phyloP scores from a whole-genome alignment of 2,113 vertebrate genomes.

The Osmerus mordax region DNA sequence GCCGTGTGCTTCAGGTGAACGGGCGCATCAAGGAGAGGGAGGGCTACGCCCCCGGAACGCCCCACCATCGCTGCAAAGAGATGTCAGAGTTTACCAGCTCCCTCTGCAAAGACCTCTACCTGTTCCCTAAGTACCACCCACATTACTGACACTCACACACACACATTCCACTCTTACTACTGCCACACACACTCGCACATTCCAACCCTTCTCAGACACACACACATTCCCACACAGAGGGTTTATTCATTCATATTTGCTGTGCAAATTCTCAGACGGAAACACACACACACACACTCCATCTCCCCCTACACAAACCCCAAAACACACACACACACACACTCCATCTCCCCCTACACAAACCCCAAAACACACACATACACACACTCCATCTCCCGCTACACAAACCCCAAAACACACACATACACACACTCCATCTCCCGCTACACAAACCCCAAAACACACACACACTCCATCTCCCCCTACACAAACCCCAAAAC shows the following conservation, averaged over 20 bases:
- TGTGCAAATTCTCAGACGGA: conserved; percentile 25
- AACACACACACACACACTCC: neutral
- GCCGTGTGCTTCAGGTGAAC: conserved; percentile 78
- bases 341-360: neutral
- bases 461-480: neutral
- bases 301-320: neutral
- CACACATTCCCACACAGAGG: conserved; percentile 28
- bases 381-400: neutral
- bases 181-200: conserved; percentile 1
- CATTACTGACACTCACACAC: conserved; percentile 49
- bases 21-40: conserved; percentile 87
- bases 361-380: neutral
- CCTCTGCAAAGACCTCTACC: conserved; percentile 87
- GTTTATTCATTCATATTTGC: conserved; percentile 33
- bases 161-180: conserved; percentile 9
- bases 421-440: neutral
- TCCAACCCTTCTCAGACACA: neutral
- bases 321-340: neutral
- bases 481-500: neutral
- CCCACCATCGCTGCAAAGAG: conserved; percentile 96
- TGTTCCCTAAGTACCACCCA: conserved; percentile 86
- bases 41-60: conserved; percentile 88
- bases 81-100: conserved; percentile 98
- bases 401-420: neutral
- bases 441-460: neutral